phyloP scores from a whole-genome alignment of 2,797 vertebrate genomes.

The Petrocephalus schoutedeni region DNA sequence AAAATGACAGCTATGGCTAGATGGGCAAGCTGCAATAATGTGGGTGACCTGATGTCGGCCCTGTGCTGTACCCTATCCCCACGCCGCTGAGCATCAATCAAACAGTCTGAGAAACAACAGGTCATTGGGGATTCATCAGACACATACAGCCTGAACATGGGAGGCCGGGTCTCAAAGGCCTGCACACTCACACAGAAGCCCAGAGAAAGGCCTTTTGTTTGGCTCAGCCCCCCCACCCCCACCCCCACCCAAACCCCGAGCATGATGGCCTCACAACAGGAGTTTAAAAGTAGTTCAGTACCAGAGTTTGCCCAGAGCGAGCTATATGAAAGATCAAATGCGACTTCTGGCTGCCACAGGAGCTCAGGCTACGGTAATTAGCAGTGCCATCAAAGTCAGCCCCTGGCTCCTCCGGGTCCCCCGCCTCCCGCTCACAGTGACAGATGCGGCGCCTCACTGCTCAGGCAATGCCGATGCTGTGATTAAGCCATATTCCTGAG shows the following conservation, averaged over 20 bases:
- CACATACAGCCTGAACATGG: background rate
- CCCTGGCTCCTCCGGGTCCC: background rate
- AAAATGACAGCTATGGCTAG: background rate
- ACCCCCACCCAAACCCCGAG: too few relatives aligned
- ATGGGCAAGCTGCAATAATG: background rate
- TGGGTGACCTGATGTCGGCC: background rate
- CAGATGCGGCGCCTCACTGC: background rate
- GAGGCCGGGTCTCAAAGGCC: background rate
- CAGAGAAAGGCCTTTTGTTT: background rate
- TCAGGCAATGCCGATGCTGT: background rate
- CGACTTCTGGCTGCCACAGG: background rate
- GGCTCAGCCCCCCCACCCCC: too few relatives aligned
- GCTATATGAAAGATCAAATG: background rate
- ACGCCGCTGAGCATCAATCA: background rate
- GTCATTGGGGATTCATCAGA: background rate
- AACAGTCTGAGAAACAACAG: background rate
- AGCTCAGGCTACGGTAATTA: background rate
- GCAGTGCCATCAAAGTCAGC: background rate
- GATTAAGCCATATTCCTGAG: background rate
- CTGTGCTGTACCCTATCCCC: background rate
- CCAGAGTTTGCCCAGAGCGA: background rate
- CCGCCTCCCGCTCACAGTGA: background rate
- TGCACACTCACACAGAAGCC: background rate
- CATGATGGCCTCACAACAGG: background rate
- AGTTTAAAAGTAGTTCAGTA: constrained; percentile 1